Evolutionary conservation across 2,888 invertebrate genomes (phyloP).

Genomic region (Dolichomitus sp.): DNA sequence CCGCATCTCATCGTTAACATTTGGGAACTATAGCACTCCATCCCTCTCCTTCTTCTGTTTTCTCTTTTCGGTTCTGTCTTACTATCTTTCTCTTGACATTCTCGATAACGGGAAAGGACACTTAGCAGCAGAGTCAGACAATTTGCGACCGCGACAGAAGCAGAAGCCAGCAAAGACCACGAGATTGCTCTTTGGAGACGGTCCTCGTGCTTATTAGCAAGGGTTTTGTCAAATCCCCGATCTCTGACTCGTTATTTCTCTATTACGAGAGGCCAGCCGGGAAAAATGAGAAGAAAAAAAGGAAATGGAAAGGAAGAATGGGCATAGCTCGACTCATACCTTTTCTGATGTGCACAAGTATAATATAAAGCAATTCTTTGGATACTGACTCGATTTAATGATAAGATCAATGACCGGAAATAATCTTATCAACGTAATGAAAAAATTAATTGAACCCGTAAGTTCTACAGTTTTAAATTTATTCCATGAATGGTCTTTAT

Average conservation of each 20-base stretch:
- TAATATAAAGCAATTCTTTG: not conserved
- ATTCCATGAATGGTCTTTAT: no score
- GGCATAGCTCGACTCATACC: not conserved
- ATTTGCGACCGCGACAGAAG: conserved; percentile 58
- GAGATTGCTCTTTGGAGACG: conserved; percentile 59
- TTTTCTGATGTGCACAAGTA: not conserved
- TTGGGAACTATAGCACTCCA: conserved; percentile 51
- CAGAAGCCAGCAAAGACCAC: conserved; percentile 41
- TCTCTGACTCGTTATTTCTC: conserved; percentile 40
- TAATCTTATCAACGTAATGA: not conserved
- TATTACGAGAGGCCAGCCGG: conserved; percentile 26
- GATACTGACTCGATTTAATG: not conserved
- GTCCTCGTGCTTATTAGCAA: conserved; percentile 54
- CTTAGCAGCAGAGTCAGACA: conserved; percentile 63
- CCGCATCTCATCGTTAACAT: conserved; percentile 62
- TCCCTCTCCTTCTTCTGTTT: conserved; percentile 55
- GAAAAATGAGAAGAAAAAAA: conserved; percentile 8
- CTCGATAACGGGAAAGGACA: conserved; percentile 66
- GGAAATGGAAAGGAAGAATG: not conserved
- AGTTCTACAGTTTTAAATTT: no score
- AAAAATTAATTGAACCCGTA: no score
- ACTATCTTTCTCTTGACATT: conserved; percentile 54
- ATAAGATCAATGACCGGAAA: conserved; percentile 7
- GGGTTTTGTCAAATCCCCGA: conserved; percentile 51
- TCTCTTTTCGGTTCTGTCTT: conserved; percentile 41